Base-by-base conservation (phyloP, 2,888 invertebrate genomes). In the Tetropium fuscum region DNA sequence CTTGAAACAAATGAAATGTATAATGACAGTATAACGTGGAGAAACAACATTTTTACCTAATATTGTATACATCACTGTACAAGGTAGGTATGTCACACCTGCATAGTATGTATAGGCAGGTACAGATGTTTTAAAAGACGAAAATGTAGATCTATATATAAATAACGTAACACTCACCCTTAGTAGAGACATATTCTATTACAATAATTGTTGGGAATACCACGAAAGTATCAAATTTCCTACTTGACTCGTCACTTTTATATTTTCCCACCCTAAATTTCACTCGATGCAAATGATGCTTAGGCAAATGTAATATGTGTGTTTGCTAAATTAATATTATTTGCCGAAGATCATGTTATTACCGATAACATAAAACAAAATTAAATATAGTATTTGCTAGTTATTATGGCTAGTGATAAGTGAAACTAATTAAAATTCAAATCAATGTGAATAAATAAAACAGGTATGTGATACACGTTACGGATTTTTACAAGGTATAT, bases 391-490 rank as follows among this genome's bases (percentile, higher is more conserved):
- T 51, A 51, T 51, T 48, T 47, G 48, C 13, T 13, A 22, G 27
- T 51, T 51, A 36, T 36, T 48, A 22, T 11, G 32, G 8, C 20
- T 13, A n/a, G 38, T 36, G 51, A 40, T 51, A 40, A 19, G 18
- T 38, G 18, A 19, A 51, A 27, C 34, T 51, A 51, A 51, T 51
- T 51, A 51, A 51, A 40, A 44, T 25, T 27, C 25, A 18, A 51
- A 51, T 51, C 51, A 51, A 51, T 38, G 40, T 11, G 51, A 4
- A 36, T 25, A 36, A 25, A 38, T 48, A 22, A 22, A 22, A 44
- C 6, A 16, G 36, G 13, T 25, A n/a, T 51, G 38, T 51, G 27
- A 6, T 44, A 16, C n/a, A n/a, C 18, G 27, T n/a, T 10, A 16
- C 18, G 15, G 44, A 44, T 44, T 44, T 44, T n/a, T n/a, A n/a